Base-by-base conservation (phyloP, 2,113 vertebrate genomes). In the Poicephalus meyeri region DNA sequence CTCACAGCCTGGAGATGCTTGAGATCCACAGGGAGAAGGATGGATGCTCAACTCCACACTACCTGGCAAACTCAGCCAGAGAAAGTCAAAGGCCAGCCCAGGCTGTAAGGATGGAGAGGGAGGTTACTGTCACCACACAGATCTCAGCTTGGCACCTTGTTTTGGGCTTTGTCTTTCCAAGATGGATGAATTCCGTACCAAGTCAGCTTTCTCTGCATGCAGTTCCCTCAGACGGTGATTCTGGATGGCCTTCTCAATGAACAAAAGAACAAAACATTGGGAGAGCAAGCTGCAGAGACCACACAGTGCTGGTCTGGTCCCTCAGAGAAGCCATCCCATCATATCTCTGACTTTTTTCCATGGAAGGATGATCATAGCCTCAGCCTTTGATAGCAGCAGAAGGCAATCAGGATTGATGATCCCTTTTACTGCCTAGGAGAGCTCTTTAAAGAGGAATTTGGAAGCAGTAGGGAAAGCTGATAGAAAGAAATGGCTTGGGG, bases 321-420 rank as follows among this genome's bases (percentile, higher is more conserved):
- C 64, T 88, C 0, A 0, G 69, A 88, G 68, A 74, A 80, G 42
- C 72, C 60, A 63, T 70, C 68, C 33, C 60, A 50, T 47, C 33
- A 14, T 8, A 61, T 24, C 35, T 55, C 13, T 0, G 2, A 58
- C 42, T 64, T 91, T 72, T 73, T 77, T 68, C 37, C 56, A 73
- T n/a, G 49, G 20, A 85, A 89, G 16, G 49, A 77, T 53, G 61
- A 82, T 72, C 66, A 56, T 2, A 64, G 42, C 33, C 71, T 82
- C 64, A 92, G 60, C 64, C 72, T 69, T 73, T 73, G 42, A 71
- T 42, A 78, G 80, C 86, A 94, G 50, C 91, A 93, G 80, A 92
- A 93, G 61, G 72, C 77, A 81, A 92, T 89, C 56, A 69, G 95
- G 73, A 95, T 52, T 92, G 89, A 96, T 92, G 91, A 72, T 68